phyloP scores from a whole-genome alignment of 2,797 vertebrate species.

The Amblyopsis hoosieri region DNA sequence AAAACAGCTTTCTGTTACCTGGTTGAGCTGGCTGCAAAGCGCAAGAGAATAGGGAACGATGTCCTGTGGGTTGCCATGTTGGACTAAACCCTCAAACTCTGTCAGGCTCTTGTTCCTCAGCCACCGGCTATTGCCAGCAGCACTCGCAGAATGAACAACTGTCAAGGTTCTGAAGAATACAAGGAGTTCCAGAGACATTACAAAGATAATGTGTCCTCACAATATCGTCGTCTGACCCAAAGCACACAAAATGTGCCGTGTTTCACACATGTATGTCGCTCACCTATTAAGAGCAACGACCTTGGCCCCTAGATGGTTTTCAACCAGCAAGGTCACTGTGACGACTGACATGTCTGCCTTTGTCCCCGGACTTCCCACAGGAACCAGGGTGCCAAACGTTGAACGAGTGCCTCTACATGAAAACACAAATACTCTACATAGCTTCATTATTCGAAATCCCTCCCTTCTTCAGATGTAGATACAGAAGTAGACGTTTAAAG shows the following conservation, averaged over 20 bases:
- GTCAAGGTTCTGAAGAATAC: slow-evolving; percentile 64
- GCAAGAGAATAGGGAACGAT: slow-evolving; percentile 76
- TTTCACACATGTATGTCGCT: not conserved
- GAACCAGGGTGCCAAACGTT: slow-evolving; percentile 68
- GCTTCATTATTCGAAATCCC: not conserved
- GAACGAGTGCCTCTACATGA: slow-evolving; percentile 69
- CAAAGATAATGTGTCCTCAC: not conserved
- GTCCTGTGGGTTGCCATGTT: slow-evolving; percentile 78
- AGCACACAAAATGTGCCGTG: not conserved
- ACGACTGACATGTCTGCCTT: slow-evolving; percentile 51
- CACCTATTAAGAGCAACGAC: slow-evolving; percentile 75
- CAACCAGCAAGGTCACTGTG: slow-evolving; percentile 68
- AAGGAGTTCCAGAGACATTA: not conserved
- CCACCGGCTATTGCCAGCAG: slow-evolving; percentile 55
- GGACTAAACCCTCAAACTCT: slow-evolving; percentile 67
- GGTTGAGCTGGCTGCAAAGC: slow-evolving; percentile 77
- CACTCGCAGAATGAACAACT: slow-evolving; percentile 45
- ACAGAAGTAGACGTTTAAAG: too few relatives aligned
- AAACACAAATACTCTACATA: not conserved
- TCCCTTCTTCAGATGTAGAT: not conserved
- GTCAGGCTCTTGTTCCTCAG: slow-evolving; percentile 71
- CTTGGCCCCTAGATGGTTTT: slow-evolving; percentile 71
- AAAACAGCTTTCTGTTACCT: slow-evolving; percentile 52
- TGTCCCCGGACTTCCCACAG: slow-evolving; percentile 51
- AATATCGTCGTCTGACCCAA: not conserved